Conservation (phyloP, 1,140 invertebrate species). For the Rhynchophorus ferrugineus region DNA sequence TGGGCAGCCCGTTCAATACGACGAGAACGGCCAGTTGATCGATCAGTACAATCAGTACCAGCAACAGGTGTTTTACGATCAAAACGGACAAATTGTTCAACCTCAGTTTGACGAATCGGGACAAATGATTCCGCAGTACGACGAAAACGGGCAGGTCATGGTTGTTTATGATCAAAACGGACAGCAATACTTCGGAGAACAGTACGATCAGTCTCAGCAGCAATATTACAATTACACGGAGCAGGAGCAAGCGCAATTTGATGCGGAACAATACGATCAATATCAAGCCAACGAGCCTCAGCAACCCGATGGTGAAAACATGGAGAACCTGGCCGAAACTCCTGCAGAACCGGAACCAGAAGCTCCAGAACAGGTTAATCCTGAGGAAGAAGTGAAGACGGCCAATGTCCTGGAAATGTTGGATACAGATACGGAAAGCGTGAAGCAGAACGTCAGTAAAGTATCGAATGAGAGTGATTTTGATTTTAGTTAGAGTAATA, state of each 20-base stretch:
- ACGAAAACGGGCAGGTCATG: slow-evolving; percentile 26
- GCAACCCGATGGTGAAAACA: not conserved
- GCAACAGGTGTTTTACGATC: slow-evolving; percentile 20
- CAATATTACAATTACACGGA: not conserved
- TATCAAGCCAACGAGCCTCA: not conserved
- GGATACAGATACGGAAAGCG: slow-evolving; percentile 28
- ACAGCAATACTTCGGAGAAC: slow-evolving; percentile 1
- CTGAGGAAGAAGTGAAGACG: not conserved
- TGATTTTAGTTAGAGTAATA: slow-evolving; percentile 23
- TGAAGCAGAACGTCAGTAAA: slow-evolving; percentile 22
- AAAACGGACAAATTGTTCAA: slow-evolving; percentile 21
- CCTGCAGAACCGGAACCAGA: too few species aligned
- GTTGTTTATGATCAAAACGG: slow-evolving; percentile 21
- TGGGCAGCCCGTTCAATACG: slow-evolving; percentile 9
- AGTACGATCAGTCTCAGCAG: slow-evolving; percentile 9
- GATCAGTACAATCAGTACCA: slow-evolving; percentile 9
- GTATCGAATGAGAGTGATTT: slow-evolving; percentile 31
- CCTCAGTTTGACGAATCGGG: slow-evolving; percentile 28
- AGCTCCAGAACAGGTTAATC: not conserved
- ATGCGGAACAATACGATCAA: not conserved
- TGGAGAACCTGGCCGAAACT: not conserved
- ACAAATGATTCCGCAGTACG: slow-evolving; percentile 27
- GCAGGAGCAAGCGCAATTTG: not conserved
- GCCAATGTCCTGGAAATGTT: slow-evolving; percentile 26
- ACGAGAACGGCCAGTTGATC: slow-evolving; percentile 10